phyloP scores from a whole-genome alignment of 2,888 invertebrate species.

The Thereva nobilitata region DNA sequence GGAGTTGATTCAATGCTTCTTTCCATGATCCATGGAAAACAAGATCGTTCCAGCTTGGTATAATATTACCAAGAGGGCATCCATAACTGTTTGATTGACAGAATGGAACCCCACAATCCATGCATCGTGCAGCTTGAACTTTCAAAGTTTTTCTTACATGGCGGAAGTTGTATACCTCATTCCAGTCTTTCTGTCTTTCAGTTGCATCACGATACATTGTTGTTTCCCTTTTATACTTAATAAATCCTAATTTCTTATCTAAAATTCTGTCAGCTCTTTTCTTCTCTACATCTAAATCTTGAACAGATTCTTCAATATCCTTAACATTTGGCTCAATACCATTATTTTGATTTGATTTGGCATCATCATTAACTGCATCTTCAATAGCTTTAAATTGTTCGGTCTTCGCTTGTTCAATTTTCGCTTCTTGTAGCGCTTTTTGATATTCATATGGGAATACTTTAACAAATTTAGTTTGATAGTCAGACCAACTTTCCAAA shows the following conservation, averaged over 20 bases:
- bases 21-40: slow-evolving; percentile 94
- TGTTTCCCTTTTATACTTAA: slow-evolving; percentile 92
- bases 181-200: slow-evolving; percentile 90
- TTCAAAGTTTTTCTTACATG: slow-evolving; percentile 87
- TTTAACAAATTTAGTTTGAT: slow-evolving; percentile 83
- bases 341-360: slow-evolving; percentile 48
- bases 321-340: slow-evolving; percentile 62
- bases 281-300: slow-evolving; percentile 75
- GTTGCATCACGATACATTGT: slow-evolving; percentile 83
- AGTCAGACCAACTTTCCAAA: slow-evolving; percentile 77
- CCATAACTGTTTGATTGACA: slow-evolving; percentile 91
- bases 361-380: slow-evolving; percentile 52
- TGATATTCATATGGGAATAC: slow-evolving; percentile 98
- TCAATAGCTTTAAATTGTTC: slow-evolving; percentile 47
- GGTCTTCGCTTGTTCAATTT: slow-evolving; percentile 48
- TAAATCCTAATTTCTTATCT: slow-evolving; percentile 89
- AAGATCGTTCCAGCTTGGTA: slow-evolving; percentile 98
- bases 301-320: slow-evolving; percentile 89
- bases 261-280: slow-evolving; percentile 80
- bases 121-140: slow-evolving; percentile 92
- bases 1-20: slow-evolving; percentile 86
- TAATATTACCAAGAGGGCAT: slow-evolving; percentile 97
- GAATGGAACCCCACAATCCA: slow-evolving; percentile 99
- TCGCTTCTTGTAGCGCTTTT: slow-evolving; percentile 64
- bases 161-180: slow-evolving; percentile 89